Conservation (phyloP, 1,140 invertebrate species). For the Cepaea nemoralis region DNA sequence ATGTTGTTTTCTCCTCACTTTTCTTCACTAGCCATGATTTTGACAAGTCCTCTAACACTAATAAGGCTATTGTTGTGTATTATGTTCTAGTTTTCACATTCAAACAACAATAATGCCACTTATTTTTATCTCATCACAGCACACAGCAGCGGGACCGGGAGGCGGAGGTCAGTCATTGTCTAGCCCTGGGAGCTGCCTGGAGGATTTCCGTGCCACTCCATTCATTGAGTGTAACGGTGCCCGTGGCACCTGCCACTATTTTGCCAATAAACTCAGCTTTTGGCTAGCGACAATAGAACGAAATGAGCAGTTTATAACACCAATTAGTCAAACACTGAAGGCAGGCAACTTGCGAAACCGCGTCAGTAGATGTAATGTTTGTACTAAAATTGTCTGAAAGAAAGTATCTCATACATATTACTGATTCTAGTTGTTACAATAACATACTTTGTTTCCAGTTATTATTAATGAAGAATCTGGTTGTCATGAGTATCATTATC, state of each 20-base stretch:
- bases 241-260: conserved; percentile 94
- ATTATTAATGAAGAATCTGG: neutral
- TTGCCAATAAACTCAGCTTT: conserved; percentile 97
- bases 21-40: no score
- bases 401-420: neutral
- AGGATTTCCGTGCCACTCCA: conserved; percentile 95
- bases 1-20: no score
- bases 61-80: no score
- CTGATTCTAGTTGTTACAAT: neutral
- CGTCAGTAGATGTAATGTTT: conserved; percentile 95
- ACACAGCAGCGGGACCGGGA: conserved; percentile 94
- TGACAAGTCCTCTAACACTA: no score
- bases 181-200: conserved; percentile 93
- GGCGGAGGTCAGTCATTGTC: conserved; percentile 94
- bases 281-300: conserved; percentile 95
- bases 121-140: conserved; percentile 76
- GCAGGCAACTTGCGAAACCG: conserved; percentile 84
- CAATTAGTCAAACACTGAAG: conserved; percentile 91
- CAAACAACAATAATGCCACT: neutral
- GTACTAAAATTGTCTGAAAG: conserved; percentile 76
- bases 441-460: neutral
- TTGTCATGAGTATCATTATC: neutral
- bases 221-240: conserved; percentile 96
- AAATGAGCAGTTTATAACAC: conserved; percentile 83
- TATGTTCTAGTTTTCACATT: neutral